These are phyloP conservation scores for Silurus asotus DNA, from an alignment of 2,113 vertebrate species.

Conservation along the genomic window DNA sequence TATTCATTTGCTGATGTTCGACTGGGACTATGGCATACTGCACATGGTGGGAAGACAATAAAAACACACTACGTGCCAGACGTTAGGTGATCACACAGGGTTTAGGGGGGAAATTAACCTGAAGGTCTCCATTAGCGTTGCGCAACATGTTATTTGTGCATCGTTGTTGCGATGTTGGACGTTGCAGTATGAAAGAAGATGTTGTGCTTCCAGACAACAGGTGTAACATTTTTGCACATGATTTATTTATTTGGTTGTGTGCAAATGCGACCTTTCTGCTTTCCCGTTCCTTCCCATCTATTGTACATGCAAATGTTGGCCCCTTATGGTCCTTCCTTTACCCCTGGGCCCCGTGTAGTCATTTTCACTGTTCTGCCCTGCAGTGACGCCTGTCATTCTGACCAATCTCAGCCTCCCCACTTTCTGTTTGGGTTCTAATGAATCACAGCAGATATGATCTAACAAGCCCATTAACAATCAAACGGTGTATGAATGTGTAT, in stretches of 20 bases:
- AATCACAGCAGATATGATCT: slow-evolving; percentile 4
- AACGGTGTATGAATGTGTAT: not conserved
- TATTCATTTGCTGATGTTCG: slow-evolving; percentile 38
- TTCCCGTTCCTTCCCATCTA: not conserved
- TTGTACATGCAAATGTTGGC: not conserved
- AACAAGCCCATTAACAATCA: not conserved
- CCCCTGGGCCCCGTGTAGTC: not conserved
- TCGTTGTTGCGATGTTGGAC: slow-evolving; percentile 2
- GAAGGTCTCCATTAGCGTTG: not conserved
- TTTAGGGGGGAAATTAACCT: not conserved
- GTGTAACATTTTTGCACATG: not conserved
- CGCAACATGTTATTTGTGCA: not conserved
- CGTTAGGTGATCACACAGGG: not conserved
- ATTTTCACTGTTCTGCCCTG: not conserved
- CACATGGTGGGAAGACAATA: slow-evolving; percentile 1
- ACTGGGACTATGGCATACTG: slow-evolving; percentile 5
- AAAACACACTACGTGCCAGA: not conserved
- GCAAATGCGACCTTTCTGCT: not conserved
- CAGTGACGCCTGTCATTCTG: not conserved
- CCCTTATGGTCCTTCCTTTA: not conserved
- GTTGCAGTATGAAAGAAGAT: slow-evolving; percentile 20
- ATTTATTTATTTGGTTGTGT: too few species aligned
- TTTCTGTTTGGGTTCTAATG: not conserved
- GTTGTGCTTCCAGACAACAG: not conserved
- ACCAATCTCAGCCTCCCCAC: slow-evolving; percentile 3